Base-by-base conservation (phyloP, 2,113 vertebrate species). In the Vimba vimba region DNA sequence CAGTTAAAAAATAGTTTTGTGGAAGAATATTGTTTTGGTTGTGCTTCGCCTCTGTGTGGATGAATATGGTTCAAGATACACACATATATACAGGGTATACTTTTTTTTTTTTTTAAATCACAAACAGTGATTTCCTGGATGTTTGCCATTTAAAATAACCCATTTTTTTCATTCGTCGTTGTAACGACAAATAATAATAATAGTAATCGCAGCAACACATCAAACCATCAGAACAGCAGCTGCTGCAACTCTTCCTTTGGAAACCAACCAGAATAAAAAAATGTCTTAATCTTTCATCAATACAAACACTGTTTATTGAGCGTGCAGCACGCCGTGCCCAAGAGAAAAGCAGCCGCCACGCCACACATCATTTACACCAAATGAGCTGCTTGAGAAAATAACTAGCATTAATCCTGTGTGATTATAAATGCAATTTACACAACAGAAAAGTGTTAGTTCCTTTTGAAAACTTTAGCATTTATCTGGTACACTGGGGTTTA, bases 381-480 rank as follows among this genome's bases (percentile, higher is more conserved):
- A 78, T n/a, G 25, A 64, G 75, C 69, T 82, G 68, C 45, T 59
- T 7, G 21, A 71, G 11, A 50, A 73, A 86, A 85, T 69, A 50
- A 84, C 27, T 30, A 60, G 27, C 85, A 43, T 62, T 45, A 81
- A 62, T 81, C 59, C 23, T n/a, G 45, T 80, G 87, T 86, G 60
- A 86, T 89, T 85, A 81, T 21, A 73, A 68, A 81, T 30, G 25
- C 76, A 76, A 89, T 89, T 86, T 71, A 77, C 82, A 86, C 77
- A 71, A 69, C 50, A 36, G 9, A 36, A 39, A 77, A 43, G 82
- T 79, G 85, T 39, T 80, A 76, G 45, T 69, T 74, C 33, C 66
- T 84, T 62, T 39, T 7, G 8, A 76, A 73, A 6, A 19, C 43
- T 43, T 36, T 77, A 73, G 6, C 4, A 21, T 85, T 27, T 12